A percentile compares a stretch with the other conserved stretches of the same genome.
These are phyloP conservation scores for Gorsachius goisagi DNA, from an alignment of 2,113 vertebrate species.

Conservation along the genomic window DNA sequence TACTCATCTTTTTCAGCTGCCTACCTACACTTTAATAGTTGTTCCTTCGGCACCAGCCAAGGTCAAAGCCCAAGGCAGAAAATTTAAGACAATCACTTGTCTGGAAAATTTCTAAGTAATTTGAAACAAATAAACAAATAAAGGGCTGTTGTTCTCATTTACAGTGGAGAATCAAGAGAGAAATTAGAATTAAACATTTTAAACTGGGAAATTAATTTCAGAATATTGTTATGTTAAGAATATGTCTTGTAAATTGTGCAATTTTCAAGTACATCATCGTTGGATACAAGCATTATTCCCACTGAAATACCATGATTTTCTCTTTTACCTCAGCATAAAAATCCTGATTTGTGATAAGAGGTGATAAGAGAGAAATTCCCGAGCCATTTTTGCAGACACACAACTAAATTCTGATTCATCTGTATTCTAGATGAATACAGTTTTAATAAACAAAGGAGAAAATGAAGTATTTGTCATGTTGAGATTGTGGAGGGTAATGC, in stretches of 20 bases:
- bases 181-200: background rate
- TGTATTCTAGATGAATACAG: background rate
- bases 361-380: background rate
- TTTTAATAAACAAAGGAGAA: background rate
- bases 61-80: background rate
- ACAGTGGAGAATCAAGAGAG: background rate
- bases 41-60: background rate
- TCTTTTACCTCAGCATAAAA: background rate
- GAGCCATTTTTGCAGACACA: background rate
- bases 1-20: background rate
- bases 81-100: background rate
- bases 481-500: background rate
- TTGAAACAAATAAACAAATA: background rate
- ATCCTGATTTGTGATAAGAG: background rate
- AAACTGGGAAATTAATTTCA: background rate
- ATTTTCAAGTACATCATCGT: background rate
- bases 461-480: background rate
- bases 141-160: background rate
- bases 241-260: background rate
- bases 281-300: background rate
- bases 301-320: background rate
- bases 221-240: background rate
- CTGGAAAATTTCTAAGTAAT: background rate
- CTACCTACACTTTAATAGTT: background rate
- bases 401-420: background rate